Percentiles rank a stretch among this genome's conserved stretches.
Evolutionary conservation across 2,113 vertebrate genomes (phyloP).

Genomic region (Zapornia atra): DNA sequence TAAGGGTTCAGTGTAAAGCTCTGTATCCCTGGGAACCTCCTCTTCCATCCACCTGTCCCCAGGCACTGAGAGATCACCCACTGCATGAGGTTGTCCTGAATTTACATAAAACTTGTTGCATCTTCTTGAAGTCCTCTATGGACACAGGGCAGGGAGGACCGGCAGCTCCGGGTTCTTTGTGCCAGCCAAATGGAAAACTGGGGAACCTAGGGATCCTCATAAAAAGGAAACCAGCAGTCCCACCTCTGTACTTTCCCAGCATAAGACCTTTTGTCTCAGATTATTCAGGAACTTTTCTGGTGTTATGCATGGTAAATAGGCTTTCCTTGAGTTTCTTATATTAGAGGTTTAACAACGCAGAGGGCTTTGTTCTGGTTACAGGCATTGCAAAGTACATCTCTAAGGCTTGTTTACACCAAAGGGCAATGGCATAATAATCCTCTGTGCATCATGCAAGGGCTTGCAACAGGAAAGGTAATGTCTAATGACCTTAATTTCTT

Average conservation of each 20-base stretch:
- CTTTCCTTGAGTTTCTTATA: slow-evolving; percentile 18
- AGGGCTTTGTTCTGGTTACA: slow-evolving; percentile 68
- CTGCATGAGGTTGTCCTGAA: background rate
- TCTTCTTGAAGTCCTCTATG: background rate
- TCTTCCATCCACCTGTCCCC: background rate
- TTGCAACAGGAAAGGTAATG: slow-evolving; percentile 50
- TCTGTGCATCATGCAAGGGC: slow-evolving; percentile 51
- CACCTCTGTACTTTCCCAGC: slow-evolving; percentile 41
- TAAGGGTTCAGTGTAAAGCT: background rate
- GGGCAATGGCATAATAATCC: slow-evolving; percentile 54
- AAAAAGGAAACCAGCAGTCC: slow-evolving; percentile 35
- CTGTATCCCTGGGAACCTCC: background rate
- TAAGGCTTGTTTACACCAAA: slow-evolving; percentile 62
- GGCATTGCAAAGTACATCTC: slow-evolving; percentile 25
- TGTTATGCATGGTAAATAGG: slow-evolving; percentile 36
- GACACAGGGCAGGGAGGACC: slow-evolving; percentile 16
- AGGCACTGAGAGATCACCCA: background rate
- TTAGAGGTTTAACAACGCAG: background rate
- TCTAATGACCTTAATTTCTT: slow-evolving; percentile 59
- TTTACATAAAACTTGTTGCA: background rate
- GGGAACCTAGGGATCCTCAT: slow-evolving; percentile 7
- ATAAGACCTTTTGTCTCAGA: slow-evolving; percentile 29
- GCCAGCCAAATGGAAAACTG: background rate
- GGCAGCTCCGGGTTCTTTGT: background rate
- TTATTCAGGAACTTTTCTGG: slow-evolving; percentile 41